These are phyloP conservation scores for Anthopleura xanthogrammica DNA, from an alignment of 92 coral and sea anemone species.

Conservation along the genomic window DNA sequence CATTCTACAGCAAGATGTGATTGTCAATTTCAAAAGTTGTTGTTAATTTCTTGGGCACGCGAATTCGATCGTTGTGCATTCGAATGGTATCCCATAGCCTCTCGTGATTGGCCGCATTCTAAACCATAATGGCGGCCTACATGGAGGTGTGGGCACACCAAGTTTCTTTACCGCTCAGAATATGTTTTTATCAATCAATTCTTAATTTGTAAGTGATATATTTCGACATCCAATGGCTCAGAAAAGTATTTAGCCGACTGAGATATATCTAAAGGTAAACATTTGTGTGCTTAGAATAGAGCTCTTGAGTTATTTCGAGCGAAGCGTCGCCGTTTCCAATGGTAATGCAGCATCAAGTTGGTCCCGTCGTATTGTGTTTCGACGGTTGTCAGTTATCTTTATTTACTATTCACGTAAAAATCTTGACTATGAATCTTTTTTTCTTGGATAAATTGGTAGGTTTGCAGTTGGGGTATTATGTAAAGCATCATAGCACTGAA, in stretches of 20 bases:
- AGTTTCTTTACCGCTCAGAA: constrained; percentile 3
- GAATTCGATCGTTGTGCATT: constrained; percentile 18
- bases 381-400: background rate
- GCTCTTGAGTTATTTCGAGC: constrained; percentile 1
- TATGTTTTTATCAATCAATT: constrained; percentile 13
- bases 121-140: constrained; percentile 62
- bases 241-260: background rate
- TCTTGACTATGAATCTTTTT: background rate
- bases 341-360: constrained; percentile 11
- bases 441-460: background rate
- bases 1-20: constrained; percentile 10
- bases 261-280: constrained; percentile 1
- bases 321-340: constrained; percentile 36
- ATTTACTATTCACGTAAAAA: background rate
- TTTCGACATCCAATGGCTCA: constrained; percentile 1
- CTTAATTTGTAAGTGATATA: constrained; percentile 18
- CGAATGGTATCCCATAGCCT: constrained; percentile 52
- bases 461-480: background rate
- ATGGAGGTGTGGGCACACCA: constrained; percentile 21
- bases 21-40: constrained; percentile 38
- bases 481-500: background rate
- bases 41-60: constrained; percentile 38
- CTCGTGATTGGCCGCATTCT: constrained; percentile 47
- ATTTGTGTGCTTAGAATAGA: background rate
- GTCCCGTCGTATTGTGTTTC: background rate